Evolutionary conservation across 2,797 vertebrate species (phyloP), one percentile per base, ranked within the genome.

Genomic region (Arnoldichthys spilopterus): DNA sequence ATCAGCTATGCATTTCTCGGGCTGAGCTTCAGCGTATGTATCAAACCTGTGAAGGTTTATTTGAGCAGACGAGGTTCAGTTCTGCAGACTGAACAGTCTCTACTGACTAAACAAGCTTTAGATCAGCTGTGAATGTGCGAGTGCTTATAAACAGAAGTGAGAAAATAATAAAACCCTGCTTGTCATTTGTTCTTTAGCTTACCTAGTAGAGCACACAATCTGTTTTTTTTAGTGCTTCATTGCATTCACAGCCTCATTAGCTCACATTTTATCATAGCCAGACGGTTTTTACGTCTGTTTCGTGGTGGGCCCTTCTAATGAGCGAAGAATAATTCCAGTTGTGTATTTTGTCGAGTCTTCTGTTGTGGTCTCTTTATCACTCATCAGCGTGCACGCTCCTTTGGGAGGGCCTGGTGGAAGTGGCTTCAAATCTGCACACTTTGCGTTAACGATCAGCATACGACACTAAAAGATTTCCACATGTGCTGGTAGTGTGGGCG

Each of bases 401-500:
- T 20, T 51, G 73, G 28, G 67, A 37, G 12, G 20, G 45, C 3
- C 40, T 58, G 47, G 20, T 43, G 22, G 47, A 13, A n/a, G 20
- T 82, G 18, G 20, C 37, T 67, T 40, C 20, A 73, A 69, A 56
- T 82, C n/a, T 26, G 22, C 34, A 64, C 12, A 26, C 22, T 61
- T 78, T 20, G 59, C 54, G 61, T 24, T 62, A 13, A 53, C 53
- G 53, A 58, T 30, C 72, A 16, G 43, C 58, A 73, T 26, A 47
- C 62, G 63, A 24, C 37, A 45, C 59, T 62, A 78, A 83, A 82
- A 79, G 45, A 47, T 76, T 81, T 83, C 72, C 56, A 66, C 59
- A 76, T 85, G 80, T 78, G 62, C 64, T 72, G 56, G 24, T 81
- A 86, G 81, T 64, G 80, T 86, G 49, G 77, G 84, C 53, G 63